phyloP scores from a whole-genome alignment of 30 jellyfish, hydroid and myxozoan genomes.

The Aurelia aurita region DNA sequence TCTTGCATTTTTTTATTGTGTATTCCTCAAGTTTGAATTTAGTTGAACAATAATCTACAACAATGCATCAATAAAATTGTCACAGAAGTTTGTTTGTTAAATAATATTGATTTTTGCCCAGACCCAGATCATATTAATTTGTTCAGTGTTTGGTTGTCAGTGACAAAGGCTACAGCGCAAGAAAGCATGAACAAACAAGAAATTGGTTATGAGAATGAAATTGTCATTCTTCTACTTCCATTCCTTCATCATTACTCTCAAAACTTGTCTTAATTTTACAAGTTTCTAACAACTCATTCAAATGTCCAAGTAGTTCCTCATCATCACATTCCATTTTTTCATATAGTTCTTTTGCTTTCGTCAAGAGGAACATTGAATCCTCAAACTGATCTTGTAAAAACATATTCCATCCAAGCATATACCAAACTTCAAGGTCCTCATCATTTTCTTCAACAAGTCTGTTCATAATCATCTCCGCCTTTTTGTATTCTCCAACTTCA shows the following conservation, averaged over 20 bases:
- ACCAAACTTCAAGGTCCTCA: conserved; percentile 92
- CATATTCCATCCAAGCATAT: conserved; percentile 80
- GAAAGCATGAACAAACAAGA: too few species aligned
- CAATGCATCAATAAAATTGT: too few species aligned
- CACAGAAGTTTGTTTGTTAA: too few species aligned
- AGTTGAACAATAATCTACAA: too few species aligned
- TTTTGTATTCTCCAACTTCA: conserved; percentile 76
- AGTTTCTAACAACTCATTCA: conserved; percentile 60
- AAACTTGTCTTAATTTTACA: conserved; percentile 53
- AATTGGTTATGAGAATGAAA: too few species aligned
- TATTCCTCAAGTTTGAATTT: too few species aligned
- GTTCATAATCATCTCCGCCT: conserved; percentile 59
- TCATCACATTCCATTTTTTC: conserved; percentile 74
- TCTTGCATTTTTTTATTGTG: too few species aligned
- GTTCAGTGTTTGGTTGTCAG: too few species aligned
- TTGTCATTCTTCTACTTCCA: conserved; percentile 58
- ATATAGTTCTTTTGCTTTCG: conserved; percentile 75
- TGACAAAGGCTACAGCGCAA: too few species aligned
- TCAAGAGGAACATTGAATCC: conserved; percentile 74
- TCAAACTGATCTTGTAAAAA: conserved; percentile 51
- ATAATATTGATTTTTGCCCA: too few species aligned
- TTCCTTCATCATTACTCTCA: conserved; percentile 59
- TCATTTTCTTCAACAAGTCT: conserved; percentile 83
- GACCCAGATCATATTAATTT: too few species aligned
- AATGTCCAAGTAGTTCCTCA: conserved; percentile 68